These are phyloP conservation scores for Pycnonotus jocosus DNA, from an alignment of 2,113 vertebrate genomes.

Conservation along the genomic window DNA sequence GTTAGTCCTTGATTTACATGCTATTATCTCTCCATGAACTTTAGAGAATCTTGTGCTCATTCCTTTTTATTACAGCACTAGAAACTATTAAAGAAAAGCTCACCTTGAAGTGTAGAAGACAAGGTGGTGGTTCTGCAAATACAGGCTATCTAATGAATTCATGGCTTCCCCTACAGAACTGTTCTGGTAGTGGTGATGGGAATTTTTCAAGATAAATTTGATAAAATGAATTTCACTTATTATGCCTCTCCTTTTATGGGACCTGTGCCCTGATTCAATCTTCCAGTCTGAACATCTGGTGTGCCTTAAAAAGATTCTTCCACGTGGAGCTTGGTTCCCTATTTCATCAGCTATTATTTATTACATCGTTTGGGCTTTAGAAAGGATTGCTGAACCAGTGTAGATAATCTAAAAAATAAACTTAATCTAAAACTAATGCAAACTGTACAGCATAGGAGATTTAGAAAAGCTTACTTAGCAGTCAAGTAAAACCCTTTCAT, in stretches of 20 bases:
- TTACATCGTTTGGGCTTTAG: conserved; percentile 11
- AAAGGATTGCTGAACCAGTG: conserved; percentile 29
- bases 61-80: conserved; percentile 49
- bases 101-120: conserved; percentile 42
- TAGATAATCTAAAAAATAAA: conserved; percentile 58
- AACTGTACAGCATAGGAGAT: conserved; percentile 23
- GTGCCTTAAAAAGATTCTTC: conserved; percentile 40
- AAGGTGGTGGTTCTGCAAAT: conserved; percentile 14
- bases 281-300: conserved; percentile 33
- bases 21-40: conserved; percentile 41
- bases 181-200: neutral
- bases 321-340: neutral
- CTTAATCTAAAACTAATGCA: conserved; percentile 49
- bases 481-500: conserved; percentile 15
- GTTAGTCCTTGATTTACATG: conserved; percentile 48
- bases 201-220: neutral
- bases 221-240: neutral
- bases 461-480: conserved; percentile 44
- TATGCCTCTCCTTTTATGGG: neutral
- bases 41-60: conserved; percentile 1
- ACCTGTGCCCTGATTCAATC: neutral
- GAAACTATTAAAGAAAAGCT: conserved; percentile 40
- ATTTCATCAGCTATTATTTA: conserved; percentile 49
- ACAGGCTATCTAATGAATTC: conserved; percentile 11
- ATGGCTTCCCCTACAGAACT: neutral